Base-by-base conservation (phyloP, 2,113 vertebrate genomes). In the Caloenas nicobarica region DNA sequence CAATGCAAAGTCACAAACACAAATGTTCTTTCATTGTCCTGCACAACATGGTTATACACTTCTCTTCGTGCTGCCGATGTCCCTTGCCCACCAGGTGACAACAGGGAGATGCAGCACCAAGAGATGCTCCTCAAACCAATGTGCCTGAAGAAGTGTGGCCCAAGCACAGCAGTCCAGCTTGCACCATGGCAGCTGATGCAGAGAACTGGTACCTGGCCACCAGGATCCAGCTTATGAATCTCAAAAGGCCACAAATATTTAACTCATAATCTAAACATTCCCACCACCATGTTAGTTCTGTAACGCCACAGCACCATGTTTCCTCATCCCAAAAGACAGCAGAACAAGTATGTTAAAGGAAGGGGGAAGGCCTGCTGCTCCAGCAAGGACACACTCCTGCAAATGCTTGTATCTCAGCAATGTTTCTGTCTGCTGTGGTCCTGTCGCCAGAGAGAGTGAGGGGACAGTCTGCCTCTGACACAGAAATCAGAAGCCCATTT, bases 361-460 rank as follows among this genome's bases (percentile, higher is more conserved):
- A 42, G 22, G 15, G 25, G 15, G 40, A 71, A 48, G 28, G 57
- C 26, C 14, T 33, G 69, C 60, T 84, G 40, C 69, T 69, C 54
- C 69, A 84, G 50, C 26, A 73, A 54, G 54, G 18, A 60, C 44
- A 5, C 11, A 21, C 36, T 61, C 53, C 38, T 64, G n/a, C 26
- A 69, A 68, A 66, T 26, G n/a, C 24, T 13, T 12, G 10, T 14
- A 33, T 25, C 50, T 65, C 74, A 34, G 69, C 18, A 68, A 38
- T 0, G 0, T 25, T 66, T 70, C 70, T 64, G 58, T 42, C 42
- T 1, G 0, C 61, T 44, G 56, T 6, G 5, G 56, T 66, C n/a
- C 61, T 72, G 24, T 22, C 72, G 61, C 46, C 57, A 82, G 36
- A n/a, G 9, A 82, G 17, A 38, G 76, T 4, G 36, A 88, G 13